Evolutionary conservation across 2,797 vertebrate genomes (phyloP).

Genomic region (Chromis chromis): DNA sequence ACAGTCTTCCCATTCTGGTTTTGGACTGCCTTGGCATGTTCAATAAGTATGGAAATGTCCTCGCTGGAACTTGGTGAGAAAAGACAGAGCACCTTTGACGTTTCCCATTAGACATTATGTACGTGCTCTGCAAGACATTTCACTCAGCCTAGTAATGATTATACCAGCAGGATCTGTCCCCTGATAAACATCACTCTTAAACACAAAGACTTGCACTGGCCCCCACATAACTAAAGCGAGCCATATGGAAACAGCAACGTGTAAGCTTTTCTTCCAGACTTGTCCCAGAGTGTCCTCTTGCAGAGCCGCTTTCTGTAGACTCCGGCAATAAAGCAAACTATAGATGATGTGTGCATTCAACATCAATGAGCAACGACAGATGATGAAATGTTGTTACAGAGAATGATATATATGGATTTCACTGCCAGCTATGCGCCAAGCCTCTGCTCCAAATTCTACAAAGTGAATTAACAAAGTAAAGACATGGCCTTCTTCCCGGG

Average conservation of each 20-base stretch:
- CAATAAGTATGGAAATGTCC: slow-evolving; percentile 64
- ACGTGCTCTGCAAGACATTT: slow-evolving; percentile 77
- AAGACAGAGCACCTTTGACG: slow-evolving; percentile 77
- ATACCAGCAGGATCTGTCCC: slow-evolving; percentile 79
- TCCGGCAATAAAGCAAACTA: slow-evolving; percentile 51
- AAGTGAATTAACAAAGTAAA: slow-evolving; percentile 67
- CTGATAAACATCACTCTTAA: slow-evolving; percentile 78
- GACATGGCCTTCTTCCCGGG: slow-evolving; percentile 73
- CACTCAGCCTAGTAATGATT: slow-evolving; percentile 76
- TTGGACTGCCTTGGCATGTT: slow-evolving; percentile 54
- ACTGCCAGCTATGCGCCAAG: slow-evolving; percentile 53
- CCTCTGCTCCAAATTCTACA: slow-evolving; percentile 41
- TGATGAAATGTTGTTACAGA: slow-evolving; percentile 60
- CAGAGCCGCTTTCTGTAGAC: slow-evolving; percentile 61
- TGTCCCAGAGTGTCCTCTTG: slow-evolving; percentile 43
- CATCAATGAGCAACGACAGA: slow-evolving; percentile 52
- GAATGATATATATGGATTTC: slow-evolving; percentile 57
- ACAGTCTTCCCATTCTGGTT: slow-evolving; percentile 63
- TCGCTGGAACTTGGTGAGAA: slow-evolving; percentile 63
- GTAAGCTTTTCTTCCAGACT: slow-evolving; percentile 71
- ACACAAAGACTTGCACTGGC: slow-evolving; percentile 72
- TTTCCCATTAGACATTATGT: slow-evolving; percentile 72
- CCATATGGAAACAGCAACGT: slow-evolving; percentile 69
- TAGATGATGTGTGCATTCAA: slow-evolving; percentile 51
- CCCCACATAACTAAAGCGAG: slow-evolving; percentile 59